phyloP scores from a whole-genome alignment of 2,113 vertebrate genomes.

The Actenoides hombroni region DNA sequence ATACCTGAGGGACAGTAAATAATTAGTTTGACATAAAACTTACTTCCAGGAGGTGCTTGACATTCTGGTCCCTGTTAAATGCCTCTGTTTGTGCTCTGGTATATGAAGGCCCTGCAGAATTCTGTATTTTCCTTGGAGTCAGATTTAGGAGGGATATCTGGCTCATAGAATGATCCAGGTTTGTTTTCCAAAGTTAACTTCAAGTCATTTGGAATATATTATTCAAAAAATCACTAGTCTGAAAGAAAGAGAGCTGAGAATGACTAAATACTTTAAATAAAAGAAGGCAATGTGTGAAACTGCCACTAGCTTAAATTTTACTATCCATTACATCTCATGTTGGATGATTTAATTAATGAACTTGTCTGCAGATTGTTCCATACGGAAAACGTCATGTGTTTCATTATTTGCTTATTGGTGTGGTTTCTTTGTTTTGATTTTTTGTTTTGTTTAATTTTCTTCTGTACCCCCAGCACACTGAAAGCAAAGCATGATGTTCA shows the following conservation, averaged over 20 bases:
- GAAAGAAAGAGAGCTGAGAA: background rate
- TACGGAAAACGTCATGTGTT: background rate
- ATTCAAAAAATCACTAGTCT: background rate
- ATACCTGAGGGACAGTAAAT: background rate
- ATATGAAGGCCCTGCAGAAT: background rate
- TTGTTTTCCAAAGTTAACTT: conserved; percentile 5
- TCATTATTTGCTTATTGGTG: conserved; percentile 36
- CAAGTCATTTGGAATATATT: background rate
- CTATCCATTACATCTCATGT: background rate
- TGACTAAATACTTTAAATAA: background rate
- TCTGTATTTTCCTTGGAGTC: background rate
- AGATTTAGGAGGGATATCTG: background rate
- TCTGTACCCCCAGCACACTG: background rate
- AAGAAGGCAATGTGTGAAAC: background rate
- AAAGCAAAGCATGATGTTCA: background rate
- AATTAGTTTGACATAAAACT: background rate
- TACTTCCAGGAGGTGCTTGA: background rate
- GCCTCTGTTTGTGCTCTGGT: background rate
- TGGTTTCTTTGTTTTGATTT: conserved; percentile 56
- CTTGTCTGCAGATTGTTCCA: conserved; percentile 24
- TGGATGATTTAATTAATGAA: conserved; percentile 25
- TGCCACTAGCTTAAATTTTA: background rate
- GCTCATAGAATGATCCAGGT: background rate
- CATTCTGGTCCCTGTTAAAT: background rate
- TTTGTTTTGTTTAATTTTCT: conserved; percentile 22